These are phyloP conservation scores for Puffinus mauretanicus DNA, from an alignment of 2,113 vertebrate genomes.

Conservation along the genomic window DNA sequence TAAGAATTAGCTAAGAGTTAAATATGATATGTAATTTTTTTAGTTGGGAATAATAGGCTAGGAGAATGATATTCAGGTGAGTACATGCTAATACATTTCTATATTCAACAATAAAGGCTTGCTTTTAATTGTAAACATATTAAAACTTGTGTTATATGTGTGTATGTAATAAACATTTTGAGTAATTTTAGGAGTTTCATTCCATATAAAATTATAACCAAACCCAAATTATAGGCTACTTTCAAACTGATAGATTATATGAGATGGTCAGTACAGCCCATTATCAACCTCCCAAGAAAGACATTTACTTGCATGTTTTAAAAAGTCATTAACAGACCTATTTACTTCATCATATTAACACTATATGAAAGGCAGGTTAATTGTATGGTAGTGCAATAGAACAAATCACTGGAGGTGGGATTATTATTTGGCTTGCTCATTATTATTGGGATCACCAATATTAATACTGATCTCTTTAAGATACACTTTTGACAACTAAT, in stretches of 20 bases:
- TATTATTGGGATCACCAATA: neutral
- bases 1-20: neutral
- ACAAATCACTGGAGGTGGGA: neutral
- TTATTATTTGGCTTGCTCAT: constrained; percentile 12
- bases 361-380: neutral
- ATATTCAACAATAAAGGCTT: neutral
- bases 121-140: neutral
- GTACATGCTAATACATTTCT: neutral
- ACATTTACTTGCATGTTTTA: neutral
- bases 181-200: neutral
- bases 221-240: neutral
- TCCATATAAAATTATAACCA: neutral
- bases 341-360: neutral
- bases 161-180: neutral
- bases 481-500: neutral
- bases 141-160: neutral
- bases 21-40: neutral
- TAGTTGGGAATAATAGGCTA: neutral
- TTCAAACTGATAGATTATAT: neutral
- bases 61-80: neutral
- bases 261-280: neutral
- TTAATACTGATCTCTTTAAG: neutral
- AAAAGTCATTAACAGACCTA: neutral
- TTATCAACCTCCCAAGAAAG: neutral
- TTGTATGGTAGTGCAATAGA: neutral